A percentile compares a stretch with the other conserved stretches of the same genome.
Conservation (phyloP, 2,797 vertebrate species). For the Astyanax mexicanus region DNA sequence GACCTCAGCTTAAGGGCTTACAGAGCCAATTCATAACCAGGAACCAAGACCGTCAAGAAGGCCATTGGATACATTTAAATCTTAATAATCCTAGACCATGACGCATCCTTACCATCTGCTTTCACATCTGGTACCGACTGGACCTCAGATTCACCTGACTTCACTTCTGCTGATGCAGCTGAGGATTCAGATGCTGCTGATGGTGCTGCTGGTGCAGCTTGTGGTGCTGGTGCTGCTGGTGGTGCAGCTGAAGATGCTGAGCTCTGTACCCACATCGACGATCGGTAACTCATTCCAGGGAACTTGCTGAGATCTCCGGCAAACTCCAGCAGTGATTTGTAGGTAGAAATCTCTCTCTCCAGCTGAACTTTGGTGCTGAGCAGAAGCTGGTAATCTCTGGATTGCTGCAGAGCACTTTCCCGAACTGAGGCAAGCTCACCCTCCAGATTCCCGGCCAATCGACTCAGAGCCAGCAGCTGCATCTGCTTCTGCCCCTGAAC, state of each 20-base stretch:
- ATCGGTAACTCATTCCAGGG: not conserved
- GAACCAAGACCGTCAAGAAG: too few relatives aligned
- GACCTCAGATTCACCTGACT: too few relatives aligned
- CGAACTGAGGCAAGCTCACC: constrained; percentile 78
- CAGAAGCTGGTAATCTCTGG: constrained; percentile 77
- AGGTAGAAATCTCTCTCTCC: constrained; percentile 83
- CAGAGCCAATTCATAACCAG: too few relatives aligned
- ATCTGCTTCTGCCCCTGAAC: constrained; percentile 36
- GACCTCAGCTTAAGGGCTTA: too few relatives aligned
- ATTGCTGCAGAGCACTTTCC: constrained; percentile 76
- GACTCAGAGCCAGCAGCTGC: constrained; percentile 57
- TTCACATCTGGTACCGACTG: too few relatives aligned
- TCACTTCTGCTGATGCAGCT: too few relatives aligned
- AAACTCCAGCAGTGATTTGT: constrained; percentile 79
- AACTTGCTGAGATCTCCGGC: constrained; percentile 52
- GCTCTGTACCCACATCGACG: not conserved
- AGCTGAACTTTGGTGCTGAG: constrained; percentile 80
- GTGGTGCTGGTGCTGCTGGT: too few relatives aligned
- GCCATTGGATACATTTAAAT: too few relatives aligned
- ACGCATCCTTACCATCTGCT: too few relatives aligned
- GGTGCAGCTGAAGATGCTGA: not conserved
- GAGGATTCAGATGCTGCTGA: too few relatives aligned
- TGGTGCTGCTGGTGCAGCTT: too few relatives aligned
- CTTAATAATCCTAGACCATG: too few relatives aligned
- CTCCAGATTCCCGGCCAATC: constrained; percentile 74